These are phyloP conservation scores for Bombus polaris DNA, from an alignment of 1,140 invertebrate species.

Conservation along the genomic window DNA sequence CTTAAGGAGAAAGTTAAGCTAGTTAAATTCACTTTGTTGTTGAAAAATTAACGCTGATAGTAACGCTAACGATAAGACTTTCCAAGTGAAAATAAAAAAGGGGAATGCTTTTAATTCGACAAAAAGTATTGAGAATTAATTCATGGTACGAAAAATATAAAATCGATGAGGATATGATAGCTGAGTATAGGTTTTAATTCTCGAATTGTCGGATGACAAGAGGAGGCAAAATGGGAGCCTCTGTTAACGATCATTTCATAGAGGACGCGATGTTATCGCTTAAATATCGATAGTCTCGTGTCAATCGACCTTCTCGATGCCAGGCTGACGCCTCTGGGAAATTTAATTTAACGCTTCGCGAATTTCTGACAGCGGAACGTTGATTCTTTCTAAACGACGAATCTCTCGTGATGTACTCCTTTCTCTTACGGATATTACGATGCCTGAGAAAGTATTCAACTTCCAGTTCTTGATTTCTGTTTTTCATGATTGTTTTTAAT, in stretches of 20 bases:
- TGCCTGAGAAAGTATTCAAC: background rate
- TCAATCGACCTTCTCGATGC: background rate
- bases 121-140: too few relatives aligned
- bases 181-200: background rate
- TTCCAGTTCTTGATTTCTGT: background rate
- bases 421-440: background rate
- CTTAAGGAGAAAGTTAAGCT: too few relatives aligned
- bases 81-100: too few relatives aligned
- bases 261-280: background rate
- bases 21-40: too few relatives aligned
- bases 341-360: constrained; percentile 22
- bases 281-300: constrained; percentile 7
- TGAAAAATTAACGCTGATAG: too few relatives aligned
- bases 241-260: constrained; percentile 2
- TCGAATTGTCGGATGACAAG: background rate
- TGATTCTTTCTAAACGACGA: background rate
- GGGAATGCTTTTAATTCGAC: too few relatives aligned
- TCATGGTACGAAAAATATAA: too few relatives aligned
- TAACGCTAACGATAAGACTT: too few relatives aligned
- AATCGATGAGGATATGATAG: too few relatives aligned
- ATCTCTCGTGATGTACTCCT: too few relatives aligned
- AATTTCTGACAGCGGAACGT: background rate
- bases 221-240: background rate
- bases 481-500: background rate
- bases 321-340: background rate